phyloP scores from a whole-genome alignment of 2,797 vertebrate species.

The Podarcis lilfordi region DNA sequence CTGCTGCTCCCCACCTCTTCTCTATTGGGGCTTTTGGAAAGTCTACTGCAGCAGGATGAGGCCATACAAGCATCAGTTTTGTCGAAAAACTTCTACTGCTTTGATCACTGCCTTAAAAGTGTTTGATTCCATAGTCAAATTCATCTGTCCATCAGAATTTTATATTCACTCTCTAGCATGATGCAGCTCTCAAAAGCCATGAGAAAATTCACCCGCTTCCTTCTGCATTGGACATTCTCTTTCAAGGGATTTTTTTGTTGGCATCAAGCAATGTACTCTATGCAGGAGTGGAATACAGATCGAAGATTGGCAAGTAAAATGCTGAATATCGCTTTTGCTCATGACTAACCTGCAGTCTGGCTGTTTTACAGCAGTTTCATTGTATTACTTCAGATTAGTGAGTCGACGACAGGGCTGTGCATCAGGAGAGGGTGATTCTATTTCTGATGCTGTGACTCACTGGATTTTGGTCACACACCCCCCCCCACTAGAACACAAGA shows the following conservation, averaged over 20 bases:
- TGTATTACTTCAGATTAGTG: constrained; percentile 17
- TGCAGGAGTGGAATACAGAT: constrained; percentile 7
- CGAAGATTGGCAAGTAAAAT: constrained; percentile 25
- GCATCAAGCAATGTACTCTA: not conserved
- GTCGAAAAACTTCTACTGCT: not conserved
- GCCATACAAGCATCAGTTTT: constrained; percentile 40
- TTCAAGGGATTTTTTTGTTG: constrained; percentile 10
- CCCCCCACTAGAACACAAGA: not conserved
- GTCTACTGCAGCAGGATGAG: not conserved
- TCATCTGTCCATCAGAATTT: constrained; percentile 58
- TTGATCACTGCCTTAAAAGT: constrained; percentile 54
- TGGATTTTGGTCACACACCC: not conserved
- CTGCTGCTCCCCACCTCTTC: not conserved
- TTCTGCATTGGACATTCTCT: not conserved
- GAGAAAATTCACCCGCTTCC: constrained; percentile 49
- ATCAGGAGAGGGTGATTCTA: constrained; percentile 24
- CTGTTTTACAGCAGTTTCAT: constrained; percentile 40
- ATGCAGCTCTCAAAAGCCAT: constrained; percentile 61
- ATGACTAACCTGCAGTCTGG: constrained; percentile 20
- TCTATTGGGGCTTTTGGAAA: not conserved
- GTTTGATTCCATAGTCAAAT: constrained; percentile 42
- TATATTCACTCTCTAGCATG: constrained; percentile 54
- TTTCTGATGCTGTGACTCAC: constrained; percentile 25
- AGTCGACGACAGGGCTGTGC: constrained; percentile 16
- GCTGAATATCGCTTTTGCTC: constrained; percentile 23